Percentiles rank a stretch among this genome's conserved stretches.
phyloP scores from a whole-genome alignment of 2,113 vertebrate genomes.

The Nyctereutes procyonoides region DNA sequence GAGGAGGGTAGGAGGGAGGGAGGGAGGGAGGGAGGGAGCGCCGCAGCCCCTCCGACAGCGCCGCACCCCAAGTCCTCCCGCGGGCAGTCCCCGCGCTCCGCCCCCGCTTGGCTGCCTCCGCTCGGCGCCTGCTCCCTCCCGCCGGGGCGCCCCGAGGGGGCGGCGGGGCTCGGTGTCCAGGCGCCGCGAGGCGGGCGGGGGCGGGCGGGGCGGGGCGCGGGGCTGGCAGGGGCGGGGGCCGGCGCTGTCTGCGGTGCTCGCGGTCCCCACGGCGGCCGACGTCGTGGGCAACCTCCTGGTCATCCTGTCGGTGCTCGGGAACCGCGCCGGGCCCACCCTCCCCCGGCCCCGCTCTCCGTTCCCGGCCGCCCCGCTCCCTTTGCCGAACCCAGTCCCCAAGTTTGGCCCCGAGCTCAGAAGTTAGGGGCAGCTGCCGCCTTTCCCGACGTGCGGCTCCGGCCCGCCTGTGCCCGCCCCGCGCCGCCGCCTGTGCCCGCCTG shows the following conservation, averaged over 20 bases:
- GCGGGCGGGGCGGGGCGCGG: no score
- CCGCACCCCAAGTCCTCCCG: neutral
- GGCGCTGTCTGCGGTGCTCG: slow-evolving; percentile 90
- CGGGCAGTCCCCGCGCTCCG: neutral
- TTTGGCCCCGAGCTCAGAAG: neutral
- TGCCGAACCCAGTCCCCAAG: neutral
- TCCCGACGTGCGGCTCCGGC: accelerated
- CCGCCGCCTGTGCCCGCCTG: accelerated
- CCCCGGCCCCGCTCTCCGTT: accelerated
- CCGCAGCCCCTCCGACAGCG: neutral
- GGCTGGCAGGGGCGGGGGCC: slow-evolving; percentile 31
- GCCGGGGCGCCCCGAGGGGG: neutral
- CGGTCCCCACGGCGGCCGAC: slow-evolving; percentile 94
- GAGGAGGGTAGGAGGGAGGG: neutral
- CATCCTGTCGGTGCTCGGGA: slow-evolving; percentile 92
- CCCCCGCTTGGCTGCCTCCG: neutral
- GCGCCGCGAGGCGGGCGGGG: no score
- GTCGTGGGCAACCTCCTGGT: slow-evolving; percentile 92
- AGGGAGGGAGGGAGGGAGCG: neutral
- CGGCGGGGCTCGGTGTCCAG: no score
- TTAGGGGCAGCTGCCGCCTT: neutral
- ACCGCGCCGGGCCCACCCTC: slow-evolving; percentile 67
- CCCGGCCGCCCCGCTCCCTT: accelerated
- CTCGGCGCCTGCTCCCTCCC: neutral
- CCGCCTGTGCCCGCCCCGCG: no score